Evolutionary conservation across 2,797 vertebrate genomes (phyloP).

Genomic region (Potorous gilbertii): DNA sequence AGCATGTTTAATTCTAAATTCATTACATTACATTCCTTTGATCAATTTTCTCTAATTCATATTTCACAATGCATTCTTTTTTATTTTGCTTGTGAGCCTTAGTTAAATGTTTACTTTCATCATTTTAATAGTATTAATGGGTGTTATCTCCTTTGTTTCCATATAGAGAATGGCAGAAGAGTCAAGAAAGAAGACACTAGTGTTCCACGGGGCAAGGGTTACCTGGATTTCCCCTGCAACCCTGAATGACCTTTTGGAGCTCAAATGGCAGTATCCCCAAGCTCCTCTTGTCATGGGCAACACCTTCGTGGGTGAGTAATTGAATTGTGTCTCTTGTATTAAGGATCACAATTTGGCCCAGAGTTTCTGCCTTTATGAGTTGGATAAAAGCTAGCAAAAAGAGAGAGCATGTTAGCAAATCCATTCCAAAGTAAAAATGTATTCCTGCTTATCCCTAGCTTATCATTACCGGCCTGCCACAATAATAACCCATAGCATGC

Average conservation of each 20-base stretch:
- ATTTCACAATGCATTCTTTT: neutral
- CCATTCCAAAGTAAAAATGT: conserved; percentile 10
- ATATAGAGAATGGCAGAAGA: conserved; percentile 83
- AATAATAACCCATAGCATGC: neutral
- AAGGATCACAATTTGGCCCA: neutral
- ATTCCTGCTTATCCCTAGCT: neutral
- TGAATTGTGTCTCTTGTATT: neutral
- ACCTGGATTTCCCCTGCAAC: conserved; percentile 87
- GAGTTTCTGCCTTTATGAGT: neutral
- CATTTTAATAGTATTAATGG: neutral
- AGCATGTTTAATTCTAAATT: conserved; percentile 39
- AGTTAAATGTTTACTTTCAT: neutral
- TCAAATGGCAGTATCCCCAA: conserved; percentile 85
- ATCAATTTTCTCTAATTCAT: conserved; percentile 25
- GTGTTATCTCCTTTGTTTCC: conserved; percentile 37
- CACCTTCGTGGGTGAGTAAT: conserved; percentile 84
- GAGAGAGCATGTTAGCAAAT: neutral
- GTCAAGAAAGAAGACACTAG: conserved; percentile 75
- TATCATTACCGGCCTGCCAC: neutral
- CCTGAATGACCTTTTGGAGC: conserved; percentile 87
- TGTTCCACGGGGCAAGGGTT: conserved; percentile 87
- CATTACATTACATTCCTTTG: neutral
- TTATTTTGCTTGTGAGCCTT: neutral
- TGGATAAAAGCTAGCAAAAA: neutral
- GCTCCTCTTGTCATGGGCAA: conserved; percentile 90